A percentile compares a stretch with the other conserved stretches of the same genome.
phyloP scores from a whole-genome alignment of 1,140 invertebrate species.

The Lordiphosa clarofinis region DNA sequence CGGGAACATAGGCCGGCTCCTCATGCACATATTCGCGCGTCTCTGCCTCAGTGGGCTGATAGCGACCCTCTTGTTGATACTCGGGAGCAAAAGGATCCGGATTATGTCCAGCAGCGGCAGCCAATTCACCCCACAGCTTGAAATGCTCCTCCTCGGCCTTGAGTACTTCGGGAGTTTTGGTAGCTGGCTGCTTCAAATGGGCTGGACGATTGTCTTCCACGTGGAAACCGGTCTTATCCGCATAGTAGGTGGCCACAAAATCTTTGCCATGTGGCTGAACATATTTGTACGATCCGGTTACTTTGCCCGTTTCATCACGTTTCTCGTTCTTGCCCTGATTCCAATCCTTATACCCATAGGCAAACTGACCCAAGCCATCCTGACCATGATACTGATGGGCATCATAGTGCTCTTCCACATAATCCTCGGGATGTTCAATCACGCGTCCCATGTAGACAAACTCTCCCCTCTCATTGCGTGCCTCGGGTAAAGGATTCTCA shows the following conservation, averaged over 20 bases:
- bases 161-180: slow-evolving; percentile 83
- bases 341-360: slow-evolving; percentile 84
- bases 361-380: slow-evolving; percentile 83
- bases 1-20: slow-evolving; percentile 67
- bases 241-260: slow-evolving; percentile 82
- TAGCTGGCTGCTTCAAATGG: slow-evolving; percentile 81
- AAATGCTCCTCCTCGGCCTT: slow-evolving; percentile 83
- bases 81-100: slow-evolving; percentile 80
- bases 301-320: slow-evolving; percentile 67
- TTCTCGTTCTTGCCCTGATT: slow-evolving; percentile 83
- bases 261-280: slow-evolving; percentile 76
- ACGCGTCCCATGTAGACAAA: slow-evolving; percentile 82
- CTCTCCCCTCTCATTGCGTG: slow-evolving; percentile 80
- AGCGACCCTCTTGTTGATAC: slow-evolving; percentile 66
- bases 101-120: slow-evolving; percentile 81
- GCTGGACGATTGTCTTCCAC: slow-evolving; percentile 85
- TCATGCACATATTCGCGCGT: slow-evolving; percentile 63
- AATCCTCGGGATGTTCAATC: slow-evolving; percentile 84
- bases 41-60: slow-evolving; percentile 59
- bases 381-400: slow-evolving; percentile 85
- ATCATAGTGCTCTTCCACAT: slow-evolving; percentile 84
- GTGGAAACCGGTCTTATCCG: slow-evolving; percentile 84
- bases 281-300: slow-evolving; percentile 77
- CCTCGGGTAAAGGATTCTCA: slow-evolving; percentile 80
- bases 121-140: slow-evolving; percentile 83